phyloP scores from a whole-genome alignment of 2,113 vertebrate species.

The Psilopogon haemacephalus region DNA sequence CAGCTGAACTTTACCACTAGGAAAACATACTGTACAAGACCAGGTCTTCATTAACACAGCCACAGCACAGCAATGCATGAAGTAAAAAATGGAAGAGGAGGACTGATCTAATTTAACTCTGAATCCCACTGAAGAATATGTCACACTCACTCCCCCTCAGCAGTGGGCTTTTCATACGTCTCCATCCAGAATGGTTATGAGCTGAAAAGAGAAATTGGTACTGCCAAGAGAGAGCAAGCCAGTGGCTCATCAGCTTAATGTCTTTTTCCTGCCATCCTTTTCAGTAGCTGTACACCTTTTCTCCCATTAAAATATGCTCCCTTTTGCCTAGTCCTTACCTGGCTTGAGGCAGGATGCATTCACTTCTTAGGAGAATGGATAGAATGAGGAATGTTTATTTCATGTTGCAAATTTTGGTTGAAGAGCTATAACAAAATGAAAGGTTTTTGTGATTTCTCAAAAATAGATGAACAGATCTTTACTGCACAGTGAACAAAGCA shows the following conservation, averaged over 20 bases:
- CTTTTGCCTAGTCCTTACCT: background rate
- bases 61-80: background rate
- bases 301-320: background rate
- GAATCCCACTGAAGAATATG: constrained; percentile 39
- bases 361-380: background rate
- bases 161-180: constrained; percentile 58
- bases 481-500: background rate
- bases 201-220: constrained; percentile 14
- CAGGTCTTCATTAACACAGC: background rate
- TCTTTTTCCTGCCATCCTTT: background rate
- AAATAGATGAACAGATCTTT: background rate
- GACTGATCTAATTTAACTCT: constrained; percentile 45
- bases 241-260: background rate
- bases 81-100: constrained; percentile 36
- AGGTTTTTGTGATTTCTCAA: background rate
- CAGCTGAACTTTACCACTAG: background rate
- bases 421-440: background rate
- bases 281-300: background rate
- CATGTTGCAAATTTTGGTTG: background rate
- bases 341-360: background rate
- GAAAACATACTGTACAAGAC: background rate
- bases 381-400: background rate
- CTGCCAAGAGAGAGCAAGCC: background rate
- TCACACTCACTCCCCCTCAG: constrained; percentile 65
- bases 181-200: constrained; percentile 13